phyloP scores from a whole-genome alignment of 2,797 vertebrate species.

The Acridotheres tristis region DNA sequence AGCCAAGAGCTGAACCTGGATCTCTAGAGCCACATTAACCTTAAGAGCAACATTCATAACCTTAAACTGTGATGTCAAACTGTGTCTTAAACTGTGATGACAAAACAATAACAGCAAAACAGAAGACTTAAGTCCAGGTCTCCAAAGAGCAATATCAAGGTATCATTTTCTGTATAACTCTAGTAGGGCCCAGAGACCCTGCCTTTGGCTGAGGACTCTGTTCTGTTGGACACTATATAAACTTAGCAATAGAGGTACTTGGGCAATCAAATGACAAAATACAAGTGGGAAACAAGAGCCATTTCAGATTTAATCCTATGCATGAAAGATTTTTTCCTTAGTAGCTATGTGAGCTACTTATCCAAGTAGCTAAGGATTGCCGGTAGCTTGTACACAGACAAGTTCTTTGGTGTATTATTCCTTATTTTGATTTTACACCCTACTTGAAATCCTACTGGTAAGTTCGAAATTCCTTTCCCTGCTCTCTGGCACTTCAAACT shows the following conservation, averaged over 20 bases:
- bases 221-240: not conserved
- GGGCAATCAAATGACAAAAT: not conserved
- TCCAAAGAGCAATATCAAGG: not conserved
- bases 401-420: not conserved
- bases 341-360: not conserved
- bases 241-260: not conserved
- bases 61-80: not conserved
- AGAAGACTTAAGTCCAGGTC: constrained; percentile 1
- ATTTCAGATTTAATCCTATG: not conserved
- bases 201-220: not conserved
- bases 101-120: not conserved
- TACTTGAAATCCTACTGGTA: not conserved
- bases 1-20: not conserved
- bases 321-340: not conserved
- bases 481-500: not conserved
- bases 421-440: not conserved
- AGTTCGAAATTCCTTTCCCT: not conserved
- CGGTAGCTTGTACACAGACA: not conserved
- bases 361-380: not conserved
- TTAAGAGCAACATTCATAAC: constrained; percentile 5
- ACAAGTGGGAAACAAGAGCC: not conserved
- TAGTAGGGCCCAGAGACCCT: not conserved
- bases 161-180: not conserved
- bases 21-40: constrained; percentile 34
- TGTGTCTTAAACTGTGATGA: not conserved